phyloP scores from a whole-genome alignment of 2,888 invertebrate genomes.

The Plutella xylostella region DNA sequence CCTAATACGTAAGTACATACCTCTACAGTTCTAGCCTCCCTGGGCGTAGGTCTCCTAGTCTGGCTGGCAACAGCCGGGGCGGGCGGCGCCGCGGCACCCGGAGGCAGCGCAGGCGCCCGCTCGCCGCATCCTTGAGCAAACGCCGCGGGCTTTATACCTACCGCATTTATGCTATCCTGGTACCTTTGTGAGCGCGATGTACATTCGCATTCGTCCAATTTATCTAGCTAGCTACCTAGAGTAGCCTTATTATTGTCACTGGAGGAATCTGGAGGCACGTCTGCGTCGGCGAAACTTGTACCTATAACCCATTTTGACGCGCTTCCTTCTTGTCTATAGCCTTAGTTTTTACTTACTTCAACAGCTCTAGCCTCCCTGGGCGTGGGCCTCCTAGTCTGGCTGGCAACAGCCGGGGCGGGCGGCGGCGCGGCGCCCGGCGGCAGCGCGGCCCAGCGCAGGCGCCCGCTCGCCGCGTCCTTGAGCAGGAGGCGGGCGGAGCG shows the following conservation, averaged over 20 bases:
- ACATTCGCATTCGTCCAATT: too few relatives aligned
- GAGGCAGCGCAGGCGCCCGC: conserved; percentile 86
- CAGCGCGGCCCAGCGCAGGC: conserved; percentile 82
- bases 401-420: conserved; percentile 62
- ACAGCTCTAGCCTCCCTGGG: conserved; percentile 51
- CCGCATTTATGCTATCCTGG: too few relatives aligned
- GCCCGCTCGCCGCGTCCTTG: conserved; percentile 93
- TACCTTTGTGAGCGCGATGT: too few relatives aligned
- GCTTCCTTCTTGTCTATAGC: too few relatives aligned
- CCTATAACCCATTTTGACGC: too few relatives aligned
- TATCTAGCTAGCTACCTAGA: too few relatives aligned
- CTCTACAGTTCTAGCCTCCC: background rate
- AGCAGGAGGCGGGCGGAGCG: conserved; percentile 90
- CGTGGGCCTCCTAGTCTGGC: conserved; percentile 34
- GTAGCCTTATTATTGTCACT: too few relatives aligned
- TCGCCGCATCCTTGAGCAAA: conserved; percentile 91
- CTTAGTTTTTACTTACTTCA: conserved; percentile 44
- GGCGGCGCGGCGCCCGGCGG: conserved; percentile 79
- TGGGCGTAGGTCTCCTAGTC: background rate
- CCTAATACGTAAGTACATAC: too few relatives aligned
- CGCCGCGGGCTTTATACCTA: too few relatives aligned
- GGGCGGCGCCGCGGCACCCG: conserved; percentile 81
- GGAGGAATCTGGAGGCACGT: too few relatives aligned
- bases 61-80: too few relatives aligned
- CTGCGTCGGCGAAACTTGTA: too few relatives aligned